phyloP scores from a whole-genome alignment of 2,113 vertebrate species.

The Eurystomus gularis region DNA sequence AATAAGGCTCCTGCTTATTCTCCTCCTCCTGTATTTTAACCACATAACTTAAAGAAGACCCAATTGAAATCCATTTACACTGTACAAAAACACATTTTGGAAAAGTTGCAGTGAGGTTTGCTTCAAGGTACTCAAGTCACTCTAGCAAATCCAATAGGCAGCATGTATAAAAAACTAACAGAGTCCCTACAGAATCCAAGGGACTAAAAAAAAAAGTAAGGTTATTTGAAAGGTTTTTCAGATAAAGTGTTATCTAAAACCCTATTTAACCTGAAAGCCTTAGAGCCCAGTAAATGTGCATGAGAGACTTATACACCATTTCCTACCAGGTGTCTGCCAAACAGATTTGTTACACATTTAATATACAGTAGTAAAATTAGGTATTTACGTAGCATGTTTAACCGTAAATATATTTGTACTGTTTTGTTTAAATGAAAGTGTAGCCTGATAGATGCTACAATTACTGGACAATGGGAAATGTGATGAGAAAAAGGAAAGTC shows the following conservation, averaged over 20 bases:
- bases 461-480: neutral
- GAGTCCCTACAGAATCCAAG: neutral
- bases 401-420: neutral
- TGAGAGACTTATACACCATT: neutral
- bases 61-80: neutral
- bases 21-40: neutral
- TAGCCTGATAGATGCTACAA: neutral
- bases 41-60: neutral
- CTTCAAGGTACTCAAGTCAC: neutral
- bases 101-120: neutral
- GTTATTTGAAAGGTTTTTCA: neutral
- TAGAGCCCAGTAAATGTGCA: neutral
- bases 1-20: neutral
- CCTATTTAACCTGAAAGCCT: neutral
- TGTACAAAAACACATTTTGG: neutral
- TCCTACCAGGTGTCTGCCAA: neutral
- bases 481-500: neutral
- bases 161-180: neutral
- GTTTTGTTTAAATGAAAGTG: neutral
- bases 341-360: conserved; percentile 2
- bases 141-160: neutral
- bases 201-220: neutral
- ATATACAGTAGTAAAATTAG: conserved; percentile 29
- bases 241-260: neutral
- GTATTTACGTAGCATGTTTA: neutral